phyloP scores from a whole-genome alignment of 1,140 invertebrate genomes.

The Drosophila seguyi region DNA sequence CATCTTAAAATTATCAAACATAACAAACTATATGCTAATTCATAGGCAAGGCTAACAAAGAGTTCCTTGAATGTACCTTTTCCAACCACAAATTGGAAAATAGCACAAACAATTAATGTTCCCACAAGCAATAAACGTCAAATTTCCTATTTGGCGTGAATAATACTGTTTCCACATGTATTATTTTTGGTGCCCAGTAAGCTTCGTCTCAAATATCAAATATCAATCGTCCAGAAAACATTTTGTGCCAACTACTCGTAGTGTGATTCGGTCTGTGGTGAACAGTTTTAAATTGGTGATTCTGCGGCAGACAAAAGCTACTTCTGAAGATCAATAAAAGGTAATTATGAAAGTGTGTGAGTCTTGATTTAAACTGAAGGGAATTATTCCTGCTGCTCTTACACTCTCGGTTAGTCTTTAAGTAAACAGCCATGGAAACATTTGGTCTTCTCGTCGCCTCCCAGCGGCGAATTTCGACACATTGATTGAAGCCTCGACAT shows the following conservation, averaged over 20 bases:
- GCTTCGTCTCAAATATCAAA: background rate
- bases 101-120: background rate
- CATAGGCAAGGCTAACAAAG: background rate
- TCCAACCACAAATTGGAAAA: background rate
- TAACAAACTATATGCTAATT: background rate
- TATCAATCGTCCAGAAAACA: background rate
- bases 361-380: background rate
- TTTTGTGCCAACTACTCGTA: background rate
- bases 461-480: conserved; percentile 47
- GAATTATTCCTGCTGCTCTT: background rate
- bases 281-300: background rate
- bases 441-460: background rate
- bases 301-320: background rate
- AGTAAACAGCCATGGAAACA: background rate
- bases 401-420: background rate
- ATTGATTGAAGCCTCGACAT: conserved; percentile 72
- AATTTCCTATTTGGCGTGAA: background rate
- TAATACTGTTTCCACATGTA: background rate
- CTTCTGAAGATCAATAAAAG: background rate
- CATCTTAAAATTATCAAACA: background rate
- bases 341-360: background rate
- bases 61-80: background rate
- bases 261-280: background rate
- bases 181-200: background rate
- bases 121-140: background rate